Conservation (phyloP, 2,113 vertebrate species). For the Pan paniscus region DNA sequence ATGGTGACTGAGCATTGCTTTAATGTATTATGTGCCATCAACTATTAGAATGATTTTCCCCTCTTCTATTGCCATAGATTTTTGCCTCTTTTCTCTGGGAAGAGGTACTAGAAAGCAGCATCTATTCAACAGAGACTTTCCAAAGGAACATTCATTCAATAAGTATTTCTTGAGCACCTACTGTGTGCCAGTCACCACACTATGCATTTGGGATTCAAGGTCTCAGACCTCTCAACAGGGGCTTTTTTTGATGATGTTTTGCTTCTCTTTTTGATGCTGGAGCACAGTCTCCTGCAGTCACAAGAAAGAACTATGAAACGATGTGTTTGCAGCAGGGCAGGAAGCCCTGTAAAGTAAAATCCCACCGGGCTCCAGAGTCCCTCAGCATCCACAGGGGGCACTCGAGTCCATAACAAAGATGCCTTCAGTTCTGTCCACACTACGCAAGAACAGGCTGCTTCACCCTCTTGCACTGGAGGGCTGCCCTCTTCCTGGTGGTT, state of each 20-base stretch:
- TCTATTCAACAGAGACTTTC: neutral
- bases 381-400: neutral
- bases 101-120: slow-evolving; percentile 7
- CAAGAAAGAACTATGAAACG: neutral
- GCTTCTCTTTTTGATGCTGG: neutral
- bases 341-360: neutral
- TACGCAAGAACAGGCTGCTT: neutral
- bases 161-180: neutral
- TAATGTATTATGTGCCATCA: slow-evolving; percentile 74
- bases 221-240: neutral
- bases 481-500: neutral
- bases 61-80: slow-evolving; percentile 49
- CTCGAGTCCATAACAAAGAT: neutral
- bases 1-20: slow-evolving; percentile 71
- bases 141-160: neutral
- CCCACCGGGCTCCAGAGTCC: neutral
- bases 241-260: neutral
- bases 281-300: neutral
- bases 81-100: slow-evolving; percentile 49
- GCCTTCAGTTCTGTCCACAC: neutral
- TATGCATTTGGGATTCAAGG: neutral
- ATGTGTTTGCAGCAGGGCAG: neutral
- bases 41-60: slow-evolving; percentile 55
- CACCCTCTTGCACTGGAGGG: neutral
- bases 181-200: neutral